These are phyloP conservation scores for Uropsilus gracilis DNA, from an alignment of 2,113 vertebrate species.

Conservation along the genomic window DNA sequence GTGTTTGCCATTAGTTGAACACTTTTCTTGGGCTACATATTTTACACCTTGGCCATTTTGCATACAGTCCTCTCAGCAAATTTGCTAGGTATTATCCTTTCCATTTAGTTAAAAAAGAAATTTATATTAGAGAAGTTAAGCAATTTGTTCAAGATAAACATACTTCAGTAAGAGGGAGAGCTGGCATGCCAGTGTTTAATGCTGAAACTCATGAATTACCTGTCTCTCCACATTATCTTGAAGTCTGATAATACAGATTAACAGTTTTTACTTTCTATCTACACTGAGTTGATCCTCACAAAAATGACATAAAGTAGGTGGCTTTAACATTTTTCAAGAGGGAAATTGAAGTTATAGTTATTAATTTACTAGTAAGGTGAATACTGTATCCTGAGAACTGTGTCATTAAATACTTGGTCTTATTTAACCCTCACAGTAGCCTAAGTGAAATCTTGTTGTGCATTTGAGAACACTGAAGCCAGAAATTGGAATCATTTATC, in stretches of 20 bases:
- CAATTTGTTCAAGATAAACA: background rate
- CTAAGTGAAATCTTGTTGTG: background rate
- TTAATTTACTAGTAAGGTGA: background rate
- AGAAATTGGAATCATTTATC: background rate
- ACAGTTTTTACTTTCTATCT: background rate
- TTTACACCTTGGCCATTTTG: conserved; percentile 27
- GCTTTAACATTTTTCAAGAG: background rate
- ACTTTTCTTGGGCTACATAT: background rate
- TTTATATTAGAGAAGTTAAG: background rate
- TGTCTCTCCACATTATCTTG: background rate
- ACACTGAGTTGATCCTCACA: background rate
- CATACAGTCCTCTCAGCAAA: background rate
- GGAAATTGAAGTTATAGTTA: conserved; percentile 16
- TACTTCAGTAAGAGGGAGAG: background rate
- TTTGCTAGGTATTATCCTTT: background rate
- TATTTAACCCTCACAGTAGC: background rate
- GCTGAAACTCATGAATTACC: background rate
- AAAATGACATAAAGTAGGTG: background rate
- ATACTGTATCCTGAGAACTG: background rate
- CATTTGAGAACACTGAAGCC: background rate
- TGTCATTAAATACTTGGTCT: background rate
- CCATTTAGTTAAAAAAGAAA: background rate
- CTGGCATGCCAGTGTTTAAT: background rate
- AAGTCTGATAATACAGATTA: background rate
- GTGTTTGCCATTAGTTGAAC: background rate